Evolutionary conservation across 2,888 invertebrate genomes (phyloP).

Genomic region (Chaetogeoica ovagalla): DNA sequence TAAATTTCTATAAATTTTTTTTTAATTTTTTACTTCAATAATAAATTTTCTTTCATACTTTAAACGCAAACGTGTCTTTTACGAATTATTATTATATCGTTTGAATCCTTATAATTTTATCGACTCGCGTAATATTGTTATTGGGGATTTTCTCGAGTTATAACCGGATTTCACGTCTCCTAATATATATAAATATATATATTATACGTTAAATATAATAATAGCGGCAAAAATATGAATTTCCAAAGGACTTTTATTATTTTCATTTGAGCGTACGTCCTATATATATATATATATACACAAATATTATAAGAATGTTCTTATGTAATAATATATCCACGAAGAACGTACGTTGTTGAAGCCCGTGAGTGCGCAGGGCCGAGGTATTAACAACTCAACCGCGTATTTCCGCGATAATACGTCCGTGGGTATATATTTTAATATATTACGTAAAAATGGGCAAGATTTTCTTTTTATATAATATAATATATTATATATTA

Average conservation of each 20-base stretch:
- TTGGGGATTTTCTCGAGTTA: not conserved
- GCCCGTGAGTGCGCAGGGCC: not conserved
- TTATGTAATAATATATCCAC: not conserved
- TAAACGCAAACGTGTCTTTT: too few relatives aligned
- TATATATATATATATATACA: too few relatives aligned
- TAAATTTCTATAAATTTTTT: too few relatives aligned
- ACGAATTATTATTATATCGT: not conserved
- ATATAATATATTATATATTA: too few relatives aligned
- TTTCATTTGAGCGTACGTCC: not conserved
- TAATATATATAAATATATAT: not conserved
- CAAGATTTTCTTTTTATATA: too few relatives aligned
- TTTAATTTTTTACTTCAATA: too few relatives aligned
- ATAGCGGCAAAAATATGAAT: not conserved
- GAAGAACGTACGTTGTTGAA: not conserved
- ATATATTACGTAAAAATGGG: too few relatives aligned
- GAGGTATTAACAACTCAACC: constrained; percentile 1
- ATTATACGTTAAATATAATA: too few relatives aligned
- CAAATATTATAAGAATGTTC: not conserved
- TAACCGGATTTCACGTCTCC: not conserved
- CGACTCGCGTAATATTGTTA: not conserved
- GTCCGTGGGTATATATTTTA: too few relatives aligned
- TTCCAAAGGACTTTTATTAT: constrained; percentile 17
- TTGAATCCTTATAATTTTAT: not conserved
- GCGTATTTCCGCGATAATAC: not conserved
- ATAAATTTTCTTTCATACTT: too few relatives aligned